A percentile compares a stretch with the other conserved stretches of the same genome.
These are phyloP conservation scores for Bombus fervidus DNA, from an alignment of 1,140 invertebrate genomes.

Conservation along the genomic window DNA sequence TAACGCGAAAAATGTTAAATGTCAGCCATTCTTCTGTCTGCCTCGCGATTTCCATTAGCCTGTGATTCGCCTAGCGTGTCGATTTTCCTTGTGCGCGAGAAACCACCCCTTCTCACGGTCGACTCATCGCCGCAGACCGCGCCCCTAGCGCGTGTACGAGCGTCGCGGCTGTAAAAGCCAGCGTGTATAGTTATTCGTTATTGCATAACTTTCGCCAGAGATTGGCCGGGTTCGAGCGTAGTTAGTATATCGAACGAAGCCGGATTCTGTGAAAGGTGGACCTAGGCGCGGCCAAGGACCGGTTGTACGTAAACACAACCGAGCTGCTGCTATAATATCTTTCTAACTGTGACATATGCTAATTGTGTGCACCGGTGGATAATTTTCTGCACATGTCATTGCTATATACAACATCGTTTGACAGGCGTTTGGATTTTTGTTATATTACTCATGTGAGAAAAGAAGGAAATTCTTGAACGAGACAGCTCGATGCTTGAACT, in stretches of 20 bases:
- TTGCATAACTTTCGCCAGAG: slow-evolving; percentile 25
- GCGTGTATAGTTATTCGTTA: neutral
- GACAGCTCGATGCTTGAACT: no score
- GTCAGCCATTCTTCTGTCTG: no score
- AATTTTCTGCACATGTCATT: no score
- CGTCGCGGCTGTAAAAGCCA: neutral
- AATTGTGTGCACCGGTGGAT: no score
- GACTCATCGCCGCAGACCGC: neutral
- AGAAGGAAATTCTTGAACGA: no score
- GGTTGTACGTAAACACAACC: neutral
- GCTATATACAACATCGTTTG: no score
- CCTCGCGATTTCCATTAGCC: neutral
- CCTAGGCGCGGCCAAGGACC: slow-evolving; percentile 56
- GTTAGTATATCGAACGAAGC: slow-evolving; percentile 16
- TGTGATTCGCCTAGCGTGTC: neutral
- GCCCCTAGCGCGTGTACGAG: neutral
- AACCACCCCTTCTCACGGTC: neutral
- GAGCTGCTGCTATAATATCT: no score
- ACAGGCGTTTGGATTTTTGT: no score
- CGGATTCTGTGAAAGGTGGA: slow-evolving; percentile 62
- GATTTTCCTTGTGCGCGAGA: neutral
- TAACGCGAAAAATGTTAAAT: no score
- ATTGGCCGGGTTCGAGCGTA: neutral
- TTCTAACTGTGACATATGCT: no score
- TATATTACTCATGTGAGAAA: neutral